These are phyloP conservation scores for Masticophis lateralis DNA, from an alignment of 2,797 vertebrate genomes.

Conservation along the genomic window DNA sequence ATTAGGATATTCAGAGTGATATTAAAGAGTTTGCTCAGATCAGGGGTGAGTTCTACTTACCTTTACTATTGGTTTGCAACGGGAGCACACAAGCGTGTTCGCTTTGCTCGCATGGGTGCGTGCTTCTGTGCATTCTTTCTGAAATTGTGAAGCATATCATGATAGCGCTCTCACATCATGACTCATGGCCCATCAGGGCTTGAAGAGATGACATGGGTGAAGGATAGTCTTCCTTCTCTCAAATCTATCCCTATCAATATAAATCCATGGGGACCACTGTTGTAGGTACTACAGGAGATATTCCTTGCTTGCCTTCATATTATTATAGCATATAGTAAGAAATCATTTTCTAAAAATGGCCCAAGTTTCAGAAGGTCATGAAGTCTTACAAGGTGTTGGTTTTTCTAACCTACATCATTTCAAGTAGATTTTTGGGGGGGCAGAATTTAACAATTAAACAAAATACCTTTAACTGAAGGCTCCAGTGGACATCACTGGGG, in stretches of 20 bases:
- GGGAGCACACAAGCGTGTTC: too few relatives aligned
- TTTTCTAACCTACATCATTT: not conserved
- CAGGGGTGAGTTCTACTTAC: too few relatives aligned
- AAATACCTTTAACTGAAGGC: not conserved
- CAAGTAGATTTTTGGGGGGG: not conserved
- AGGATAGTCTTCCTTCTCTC: too few relatives aligned
- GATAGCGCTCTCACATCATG: too few relatives aligned
- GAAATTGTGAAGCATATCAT: too few relatives aligned
- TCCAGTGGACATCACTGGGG: not conserved
- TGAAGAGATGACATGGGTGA: too few relatives aligned
- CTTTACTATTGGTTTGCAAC: too few relatives aligned
- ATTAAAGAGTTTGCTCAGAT: too few relatives aligned
- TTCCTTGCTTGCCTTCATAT: not conserved
- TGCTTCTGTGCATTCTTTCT: too few relatives aligned
- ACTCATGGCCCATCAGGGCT: too few relatives aligned
- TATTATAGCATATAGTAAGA: not conserved
- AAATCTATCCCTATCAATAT: not conserved
- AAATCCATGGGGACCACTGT: not conserved
- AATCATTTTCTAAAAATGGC: not conserved
- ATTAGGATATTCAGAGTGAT: too few relatives aligned
- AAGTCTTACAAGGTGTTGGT: not conserved
- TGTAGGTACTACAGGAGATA: not conserved
- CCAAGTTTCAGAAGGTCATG: not conserved
- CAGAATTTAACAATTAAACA: not conserved
- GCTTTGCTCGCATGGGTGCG: too few relatives aligned